A percentile compares a stretch with the other conserved stretches of the same genome.
phyloP scores from a whole-genome alignment of 1,140 invertebrate species.

The Leptonema lineaticorne region DNA sequence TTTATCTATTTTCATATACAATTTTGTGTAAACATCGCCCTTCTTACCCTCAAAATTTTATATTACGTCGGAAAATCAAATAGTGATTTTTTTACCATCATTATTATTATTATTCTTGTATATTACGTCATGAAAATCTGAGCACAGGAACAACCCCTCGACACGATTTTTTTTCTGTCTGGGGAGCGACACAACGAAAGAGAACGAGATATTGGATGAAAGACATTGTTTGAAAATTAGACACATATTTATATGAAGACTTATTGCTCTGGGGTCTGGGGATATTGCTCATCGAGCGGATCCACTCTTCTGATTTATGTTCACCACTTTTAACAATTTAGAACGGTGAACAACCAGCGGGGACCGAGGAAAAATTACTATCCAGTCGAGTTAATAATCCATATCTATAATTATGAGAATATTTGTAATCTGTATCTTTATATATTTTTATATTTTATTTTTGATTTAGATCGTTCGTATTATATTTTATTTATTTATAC shows the following conservation, averaged over 20 bases:
- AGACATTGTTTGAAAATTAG: slow-evolving; percentile 43
- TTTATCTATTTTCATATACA: too few species aligned
- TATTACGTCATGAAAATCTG: too few species aligned
- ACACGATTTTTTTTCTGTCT: not conserved
- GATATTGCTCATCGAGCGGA: slow-evolving; percentile 15
- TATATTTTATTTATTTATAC: too few species aligned
- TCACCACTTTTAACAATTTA: slow-evolving; percentile 8
- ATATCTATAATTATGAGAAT: not conserved
- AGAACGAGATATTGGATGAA: too few species aligned
- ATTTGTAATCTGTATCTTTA: not conserved
- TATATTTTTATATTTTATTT: not conserved
- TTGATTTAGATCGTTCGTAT: not conserved
- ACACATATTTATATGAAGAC: slow-evolving; percentile 43
- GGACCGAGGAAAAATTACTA: slow-evolving; percentile 17
- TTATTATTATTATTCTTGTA: too few species aligned
- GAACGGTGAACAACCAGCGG: not conserved
- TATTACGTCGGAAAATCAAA: too few species aligned
- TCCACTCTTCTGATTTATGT: slow-evolving; percentile 18
- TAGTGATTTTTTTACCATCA: too few species aligned
- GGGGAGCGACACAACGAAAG: too few species aligned
- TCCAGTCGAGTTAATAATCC: not conserved
- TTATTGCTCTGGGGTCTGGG: slow-evolving; percentile 32
- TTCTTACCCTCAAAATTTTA: too few species aligned
- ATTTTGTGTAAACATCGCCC: too few species aligned
- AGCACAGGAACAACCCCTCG: slow-evolving; percentile 5